These are phyloP conservation scores for Alces alces DNA, from an alignment of 2,113 vertebrate genomes.

Conservation along the genomic window DNA sequence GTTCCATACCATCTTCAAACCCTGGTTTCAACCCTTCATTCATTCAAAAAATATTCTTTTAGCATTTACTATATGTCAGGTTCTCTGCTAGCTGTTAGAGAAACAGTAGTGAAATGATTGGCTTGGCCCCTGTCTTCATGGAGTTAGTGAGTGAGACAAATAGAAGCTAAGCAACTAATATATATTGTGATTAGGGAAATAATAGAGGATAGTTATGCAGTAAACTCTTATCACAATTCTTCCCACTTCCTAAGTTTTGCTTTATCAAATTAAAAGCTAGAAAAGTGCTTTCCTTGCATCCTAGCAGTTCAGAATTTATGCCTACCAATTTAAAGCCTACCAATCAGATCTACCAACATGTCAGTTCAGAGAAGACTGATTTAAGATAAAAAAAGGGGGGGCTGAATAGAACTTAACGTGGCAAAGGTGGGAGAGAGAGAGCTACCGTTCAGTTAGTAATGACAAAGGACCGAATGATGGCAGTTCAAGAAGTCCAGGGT, in stretches of 20 bases:
- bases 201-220: not conserved
- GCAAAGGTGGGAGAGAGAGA: not conserved
- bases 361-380: not conserved
- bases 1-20: constrained; percentile 28
- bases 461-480: not conserved
- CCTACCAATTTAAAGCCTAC: not conserved
- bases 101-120: not conserved
- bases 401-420: not conserved
- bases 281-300: not conserved
- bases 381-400: not conserved
- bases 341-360: not conserved
- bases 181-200: not conserved
- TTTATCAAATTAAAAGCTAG: not conserved
- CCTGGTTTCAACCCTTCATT: constrained; percentile 52
- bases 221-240: not conserved
- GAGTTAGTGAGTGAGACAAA: not conserved
- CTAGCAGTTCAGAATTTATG: not conserved
- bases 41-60: constrained; percentile 60
- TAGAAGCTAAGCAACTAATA: not conserved
- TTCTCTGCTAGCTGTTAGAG: not conserved
- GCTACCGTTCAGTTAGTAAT: not conserved
- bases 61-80: constrained; percentile 24
- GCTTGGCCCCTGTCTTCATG: not conserved
- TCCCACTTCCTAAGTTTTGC: not conserved
- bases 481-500: too few species aligned